phyloP scores from a whole-genome alignment of 2,797 vertebrate genomes.

The Acanthurus lineatus region DNA sequence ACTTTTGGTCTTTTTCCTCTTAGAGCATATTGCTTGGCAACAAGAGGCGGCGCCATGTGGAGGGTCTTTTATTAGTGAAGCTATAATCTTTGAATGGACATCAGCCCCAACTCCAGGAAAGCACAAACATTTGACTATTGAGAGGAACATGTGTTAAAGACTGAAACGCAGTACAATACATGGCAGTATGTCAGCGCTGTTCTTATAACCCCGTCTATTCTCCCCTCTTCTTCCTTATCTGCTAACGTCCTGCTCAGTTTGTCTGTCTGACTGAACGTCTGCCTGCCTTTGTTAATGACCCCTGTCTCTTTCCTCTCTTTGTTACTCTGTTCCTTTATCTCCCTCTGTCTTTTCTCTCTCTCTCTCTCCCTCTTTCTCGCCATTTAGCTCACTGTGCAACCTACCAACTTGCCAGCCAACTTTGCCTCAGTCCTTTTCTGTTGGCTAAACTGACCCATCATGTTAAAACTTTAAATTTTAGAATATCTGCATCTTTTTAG shows the following conservation, averaged over 20 bases:
- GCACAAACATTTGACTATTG: slow-evolving; percentile 81
- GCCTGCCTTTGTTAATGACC: slow-evolving; percentile 60
- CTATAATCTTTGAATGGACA: slow-evolving; percentile 77
- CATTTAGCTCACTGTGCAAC: slow-evolving; percentile 60
- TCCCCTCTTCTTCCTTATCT: slow-evolving; percentile 56
- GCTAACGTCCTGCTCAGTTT: slow-evolving; percentile 52
- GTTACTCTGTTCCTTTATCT: slow-evolving; percentile 39
- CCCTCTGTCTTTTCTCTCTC: slow-evolving; percentile 10
- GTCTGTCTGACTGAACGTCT: slow-evolving; percentile 57
- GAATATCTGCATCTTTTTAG: slow-evolving; percentile 57
- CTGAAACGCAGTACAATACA: slow-evolving; percentile 58
- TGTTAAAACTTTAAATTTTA: slow-evolving; percentile 61
- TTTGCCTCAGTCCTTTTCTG: slow-evolving; percentile 60
- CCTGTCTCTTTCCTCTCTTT: slow-evolving; percentile 39
- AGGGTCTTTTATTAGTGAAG: slow-evolving; percentile 70
- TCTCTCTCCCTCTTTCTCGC: slow-evolving; percentile 16
- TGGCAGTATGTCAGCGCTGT: slow-evolving; percentile 58
- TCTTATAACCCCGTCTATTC: slow-evolving; percentile 44
- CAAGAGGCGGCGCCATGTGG: slow-evolving; percentile 73
- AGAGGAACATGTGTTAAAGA: slow-evolving; percentile 65
- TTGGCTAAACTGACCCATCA: slow-evolving; percentile 36
- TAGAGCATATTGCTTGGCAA: slow-evolving; percentile 79
- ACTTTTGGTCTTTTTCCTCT: slow-evolving; percentile 65
- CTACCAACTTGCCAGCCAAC: slow-evolving; percentile 53
- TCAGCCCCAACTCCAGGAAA: slow-evolving; percentile 77